Evolutionary conservation across 2,888 invertebrate genomes (phyloP).

Genomic region (Odontothrips loti): DNA sequence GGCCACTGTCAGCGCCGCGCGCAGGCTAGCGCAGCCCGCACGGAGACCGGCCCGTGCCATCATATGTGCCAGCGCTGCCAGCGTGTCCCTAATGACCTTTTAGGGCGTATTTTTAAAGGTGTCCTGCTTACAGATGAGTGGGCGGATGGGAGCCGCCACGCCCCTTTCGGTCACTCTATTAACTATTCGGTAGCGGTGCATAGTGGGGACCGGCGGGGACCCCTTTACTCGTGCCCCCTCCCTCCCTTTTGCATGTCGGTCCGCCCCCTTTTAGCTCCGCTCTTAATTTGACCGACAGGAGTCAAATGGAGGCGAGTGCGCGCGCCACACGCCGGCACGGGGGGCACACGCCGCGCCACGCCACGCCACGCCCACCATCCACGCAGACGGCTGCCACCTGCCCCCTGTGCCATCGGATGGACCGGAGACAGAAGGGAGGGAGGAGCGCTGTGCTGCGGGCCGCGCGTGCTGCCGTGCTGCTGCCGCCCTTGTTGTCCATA

Average conservation of each 20-base stretch:
- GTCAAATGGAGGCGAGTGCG: constrained; percentile 7
- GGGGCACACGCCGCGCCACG: too few species aligned
- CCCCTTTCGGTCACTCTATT: constrained; percentile 16
- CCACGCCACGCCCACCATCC: too few species aligned
- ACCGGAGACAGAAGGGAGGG: neutral
- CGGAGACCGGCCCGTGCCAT: too few species aligned
- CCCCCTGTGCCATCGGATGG: neutral
- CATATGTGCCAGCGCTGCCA: too few species aligned
- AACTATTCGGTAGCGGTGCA: neutral
- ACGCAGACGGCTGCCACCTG: neutral
- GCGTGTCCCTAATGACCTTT: too few species aligned
- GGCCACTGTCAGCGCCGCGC: too few species aligned
- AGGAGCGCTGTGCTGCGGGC: neutral
- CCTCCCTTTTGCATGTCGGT: neutral
- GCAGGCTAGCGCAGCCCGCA: too few species aligned
- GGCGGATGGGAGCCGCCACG: neutral
- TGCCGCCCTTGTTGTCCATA: too few species aligned
- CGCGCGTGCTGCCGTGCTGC: neutral
- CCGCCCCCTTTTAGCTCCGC: constrained; percentile 18
- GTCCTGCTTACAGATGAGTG: neutral
- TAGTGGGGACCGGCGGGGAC: neutral
- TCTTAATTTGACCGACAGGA: constrained; percentile 26
- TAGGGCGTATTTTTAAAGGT: too few species aligned
- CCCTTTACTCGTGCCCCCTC: neutral
- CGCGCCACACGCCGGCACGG: neutral